Evolutionary conservation across 2,888 invertebrate species (phyloP), one percentile per base, ranked within the genome.

Genomic region (Pemphredon lugubris): DNA sequence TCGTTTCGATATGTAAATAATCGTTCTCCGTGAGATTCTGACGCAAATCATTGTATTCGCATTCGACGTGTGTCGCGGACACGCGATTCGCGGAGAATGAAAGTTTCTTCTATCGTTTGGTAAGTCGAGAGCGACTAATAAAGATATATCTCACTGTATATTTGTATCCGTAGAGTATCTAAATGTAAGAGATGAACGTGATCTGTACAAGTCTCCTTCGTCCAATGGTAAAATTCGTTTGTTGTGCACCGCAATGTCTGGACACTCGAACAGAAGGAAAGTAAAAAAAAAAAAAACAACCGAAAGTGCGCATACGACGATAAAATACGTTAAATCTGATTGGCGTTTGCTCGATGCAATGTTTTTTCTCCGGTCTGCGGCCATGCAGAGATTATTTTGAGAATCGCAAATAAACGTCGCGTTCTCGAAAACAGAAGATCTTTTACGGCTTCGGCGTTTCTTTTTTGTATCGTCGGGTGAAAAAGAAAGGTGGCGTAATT

Each of bases 161-260:
- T 69, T 68, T 61, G 60, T 69, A 69, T 69, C 26, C 26, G 55
- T 69, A 69, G 60, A 37, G 26, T 68, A 51, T 68, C 55, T 70
- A 60, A 60, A 60, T 50, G 60, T 53, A 53, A 60, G 47, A 45
- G 21, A 26, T 7, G 59, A 59, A 53, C 42, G 34, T 50, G 53
- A 61, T 53, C 42, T 47, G 48, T 30, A 42, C 48, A 37, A 67
- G 48, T 7, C 39, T 45, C 26, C 44, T 55, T 63, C 50, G 54
- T 50, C 30, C 55, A 37, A 23, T 37, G 48, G 11, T 13, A 16
- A 50, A 26, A 14, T 23, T 1, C 16, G 26, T 16, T 48, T 23
- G 44, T 58, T 50, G 34, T 26, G 44, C 23, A 32, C 44, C 42
- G 20, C 16, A 6, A 16, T 9, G 18, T 40, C 34, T 34, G 11